Evolutionary conservation across 2,797 vertebrate species (phyloP), one percentile per base, ranked within the genome.

Genomic region (Acropternis orthonyx): DNA sequence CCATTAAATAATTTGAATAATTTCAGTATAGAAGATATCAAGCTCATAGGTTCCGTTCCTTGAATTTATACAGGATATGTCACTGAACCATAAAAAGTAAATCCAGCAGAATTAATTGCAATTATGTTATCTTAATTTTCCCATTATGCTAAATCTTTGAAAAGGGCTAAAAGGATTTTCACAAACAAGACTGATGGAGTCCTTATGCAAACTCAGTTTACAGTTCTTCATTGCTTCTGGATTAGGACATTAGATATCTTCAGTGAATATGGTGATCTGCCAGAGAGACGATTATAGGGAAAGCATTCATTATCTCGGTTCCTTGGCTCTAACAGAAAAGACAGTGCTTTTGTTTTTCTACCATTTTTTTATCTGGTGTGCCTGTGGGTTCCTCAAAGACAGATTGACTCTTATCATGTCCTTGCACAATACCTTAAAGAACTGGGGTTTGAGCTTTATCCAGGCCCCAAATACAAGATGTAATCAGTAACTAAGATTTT

Each of bases 81-180:
- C 30, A 85, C 3, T 65, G 68, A 82, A 77, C 14, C 55, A 75
- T 37, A 59, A 84, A 88, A 95, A 71, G 41, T 28, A 77, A 67
- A 88, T 77, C 39, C 28, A 62, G 36, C 12, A 75, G 66, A 86
- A 83, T 65, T 65, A 89, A 91, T 51, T 78, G 21, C 37, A 80
- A 54, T 71, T 68, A 66, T 6, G 2, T 72, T 75, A 61, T 43
- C 78, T 81, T 58, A 36, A 56, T 73, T 94, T 85, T 65, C 13
- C 14, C 30, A 51, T 52, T 74, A 43, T 3, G 11, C 37, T 51
- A 74, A 79, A 82, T 69, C 30, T 86, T 91, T 88, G 49, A 62
- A 66, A 93, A 88, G 10, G n/a, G 44, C 37, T 88, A 67, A 87
- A 78, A 87, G n/a, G 59, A 85, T 95, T 93, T 84, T 73, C 55